Evolutionary conservation across 2,888 invertebrate species (phyloP), one percentile per base, ranked within the genome.

Genomic region (Operophtera brumata): DNA sequence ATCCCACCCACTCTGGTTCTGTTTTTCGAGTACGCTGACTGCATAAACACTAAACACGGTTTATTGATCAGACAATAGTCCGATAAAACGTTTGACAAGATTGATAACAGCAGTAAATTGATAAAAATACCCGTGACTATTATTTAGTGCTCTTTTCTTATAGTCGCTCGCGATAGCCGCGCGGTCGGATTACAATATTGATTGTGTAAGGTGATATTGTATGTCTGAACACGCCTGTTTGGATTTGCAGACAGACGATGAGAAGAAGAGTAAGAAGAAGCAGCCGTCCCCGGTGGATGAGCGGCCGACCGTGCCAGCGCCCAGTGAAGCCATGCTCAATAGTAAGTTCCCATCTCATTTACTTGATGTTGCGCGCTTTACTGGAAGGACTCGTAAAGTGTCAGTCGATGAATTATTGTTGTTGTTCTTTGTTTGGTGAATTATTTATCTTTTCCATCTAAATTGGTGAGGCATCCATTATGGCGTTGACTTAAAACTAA

Each of bases 241-340:
- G 67, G 71, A 69, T 74, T 78, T 76, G 67, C 89, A 86, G 86
- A 82, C 82, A 65, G 89, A 90, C 43, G 90, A 90, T 81, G 88
- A 90, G 70, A 88, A 89, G 68, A 89, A 89, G 68, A 87, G 67
- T 67, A 89, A 88, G 75, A 89, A 89, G 71, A 86, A 86, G 62
- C 83, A 86, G 62, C 83, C 82, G 67, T 79, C 89, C 12, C 89
- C 90, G 0, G 86, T 86, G 47, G 90, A 90, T 66, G 90, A 90
- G 35, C 75, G 90, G 58, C 89, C 89, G 2, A 64, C 75, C 36
- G 91, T 90, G 20, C 91, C 91, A 0, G 85, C 89, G 50, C 91
- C 91, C 39, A 90, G 90, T 59, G 90, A 90, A 73, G 89, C 90
- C 40, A 90, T 90, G 84, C 89, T 91, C 65, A 89, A 90, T 67